phyloP scores from a whole-genome alignment of 2,888 invertebrate genomes.

The Alcis repandata region DNA sequence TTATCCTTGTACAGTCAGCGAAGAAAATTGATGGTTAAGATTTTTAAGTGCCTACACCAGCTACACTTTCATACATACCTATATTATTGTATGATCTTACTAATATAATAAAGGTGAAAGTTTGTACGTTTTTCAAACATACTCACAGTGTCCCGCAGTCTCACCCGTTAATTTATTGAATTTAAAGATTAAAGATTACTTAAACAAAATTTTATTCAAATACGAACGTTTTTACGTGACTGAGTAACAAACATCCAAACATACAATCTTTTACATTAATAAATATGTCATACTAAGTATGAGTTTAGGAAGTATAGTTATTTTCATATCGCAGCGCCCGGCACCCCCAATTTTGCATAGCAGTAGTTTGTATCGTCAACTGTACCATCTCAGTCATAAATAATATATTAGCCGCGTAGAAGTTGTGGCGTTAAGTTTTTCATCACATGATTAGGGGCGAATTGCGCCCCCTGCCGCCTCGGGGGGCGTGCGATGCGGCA shows the following conservation, averaged over 20 bases:
- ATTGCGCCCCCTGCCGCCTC: slow-evolving; percentile 62
- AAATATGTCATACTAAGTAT: too few relatives aligned
- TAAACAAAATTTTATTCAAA: too few relatives aligned
- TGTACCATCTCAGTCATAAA: slow-evolving; percentile 35
- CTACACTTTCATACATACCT: too few relatives aligned
- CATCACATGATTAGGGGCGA: slow-evolving; percentile 82
- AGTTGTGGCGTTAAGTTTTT: slow-evolving; percentile 76
- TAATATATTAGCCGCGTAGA: slow-evolving; percentile 46
- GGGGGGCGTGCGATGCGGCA: slow-evolving; percentile 61
- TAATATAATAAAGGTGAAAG: background rate
- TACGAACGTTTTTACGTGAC: too few relatives aligned
- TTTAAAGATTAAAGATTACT: too few relatives aligned
- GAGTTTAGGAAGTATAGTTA: too few relatives aligned
- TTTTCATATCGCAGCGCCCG: too few relatives aligned
- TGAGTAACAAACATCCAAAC: too few relatives aligned
- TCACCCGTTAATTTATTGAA: background rate
- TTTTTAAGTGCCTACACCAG: too few relatives aligned
- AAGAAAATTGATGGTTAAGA: background rate
- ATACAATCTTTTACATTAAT: too few relatives aligned
- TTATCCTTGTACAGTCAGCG: slow-evolving; percentile 12
- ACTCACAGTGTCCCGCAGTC: too few relatives aligned
- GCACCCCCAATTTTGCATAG: background rate
- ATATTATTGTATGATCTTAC: too few relatives aligned
- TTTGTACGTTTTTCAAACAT: background rate
- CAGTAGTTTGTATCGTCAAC: background rate